Percentiles rank a stretch among this genome's conserved stretches.
Conservation (phyloP, 2,888 invertebrate species). For the Tiphia femorata region DNA sequence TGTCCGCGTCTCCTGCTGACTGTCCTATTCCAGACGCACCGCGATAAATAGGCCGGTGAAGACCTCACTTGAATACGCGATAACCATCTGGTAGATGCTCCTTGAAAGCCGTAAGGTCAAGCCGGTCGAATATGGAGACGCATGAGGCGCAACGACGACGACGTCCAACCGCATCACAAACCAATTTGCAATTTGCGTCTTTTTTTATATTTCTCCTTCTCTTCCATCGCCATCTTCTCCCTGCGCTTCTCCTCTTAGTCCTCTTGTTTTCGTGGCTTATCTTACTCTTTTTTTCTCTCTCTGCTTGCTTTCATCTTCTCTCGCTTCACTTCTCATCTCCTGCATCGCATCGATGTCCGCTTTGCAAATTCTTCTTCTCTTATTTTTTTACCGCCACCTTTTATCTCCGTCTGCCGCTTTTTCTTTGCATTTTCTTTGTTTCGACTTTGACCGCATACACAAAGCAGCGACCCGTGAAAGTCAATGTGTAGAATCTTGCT, state of each 20-base stretch:
- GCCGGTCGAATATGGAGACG: neutral
- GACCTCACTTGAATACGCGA: conserved; percentile 43
- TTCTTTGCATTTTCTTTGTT: too few species aligned
- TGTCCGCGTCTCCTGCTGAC: too few species aligned
- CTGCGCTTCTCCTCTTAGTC: neutral
- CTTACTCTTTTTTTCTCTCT: neutral
- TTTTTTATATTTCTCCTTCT: neutral
- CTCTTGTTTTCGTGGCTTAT: neutral
- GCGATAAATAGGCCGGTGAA: too few species aligned
- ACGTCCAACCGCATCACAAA: too few species aligned
- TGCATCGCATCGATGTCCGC: neutral
- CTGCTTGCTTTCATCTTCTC: neutral
- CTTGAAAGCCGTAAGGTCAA: conserved; percentile 15
- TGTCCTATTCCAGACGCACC: too few species aligned
- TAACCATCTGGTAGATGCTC: conserved; percentile 31
- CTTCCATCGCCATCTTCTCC: neutral
- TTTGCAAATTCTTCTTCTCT: too few species aligned
- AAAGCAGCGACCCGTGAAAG: too few species aligned
- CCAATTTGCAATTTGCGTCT: conserved; percentile 2
- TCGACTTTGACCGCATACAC: too few species aligned
- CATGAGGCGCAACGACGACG: neutral
- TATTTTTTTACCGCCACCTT: too few species aligned
- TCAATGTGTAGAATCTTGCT: too few species aligned
- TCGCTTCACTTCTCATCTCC: neutral
- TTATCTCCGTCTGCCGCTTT: too few species aligned